These are phyloP conservation scores for Drosophila mayri DNA, from an alignment of 1,140 invertebrate species.

Conservation along the genomic window DNA sequence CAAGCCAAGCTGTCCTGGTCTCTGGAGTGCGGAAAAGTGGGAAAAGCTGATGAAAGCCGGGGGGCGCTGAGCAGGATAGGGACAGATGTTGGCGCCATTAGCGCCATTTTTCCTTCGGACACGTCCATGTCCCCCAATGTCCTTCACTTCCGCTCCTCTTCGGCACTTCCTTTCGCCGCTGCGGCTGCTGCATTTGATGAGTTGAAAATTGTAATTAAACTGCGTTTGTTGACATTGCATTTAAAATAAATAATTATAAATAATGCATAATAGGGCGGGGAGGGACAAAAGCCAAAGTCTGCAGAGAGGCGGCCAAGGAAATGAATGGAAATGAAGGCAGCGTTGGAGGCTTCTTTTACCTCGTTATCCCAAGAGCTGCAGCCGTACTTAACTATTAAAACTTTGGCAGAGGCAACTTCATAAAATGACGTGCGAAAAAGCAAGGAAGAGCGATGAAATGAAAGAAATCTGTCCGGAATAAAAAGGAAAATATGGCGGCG, in stretches of 20 bases:
- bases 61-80: neutral
- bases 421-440: slow-evolving; percentile 72
- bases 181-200: slow-evolving; percentile 77
- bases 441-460: slow-evolving; percentile 53
- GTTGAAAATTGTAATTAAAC: slow-evolving; percentile 83
- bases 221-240: slow-evolving; percentile 82
- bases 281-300: slow-evolving; percentile 42
- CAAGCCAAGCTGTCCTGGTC: slow-evolving; percentile 25
- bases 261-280: slow-evolving; percentile 66
- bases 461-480: slow-evolving; percentile 48
- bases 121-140: slow-evolving; percentile 26
- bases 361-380: slow-evolving; percentile 33
- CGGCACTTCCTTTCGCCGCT: slow-evolving; percentile 2
- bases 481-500: slow-evolving; percentile 33
- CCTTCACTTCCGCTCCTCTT: slow-evolving; percentile 46
- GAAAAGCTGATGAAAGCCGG: slow-evolving; percentile 17
- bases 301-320: slow-evolving; percentile 34
- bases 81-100: slow-evolving; percentile 64
- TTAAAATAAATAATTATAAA: slow-evolving; percentile 80
- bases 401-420: slow-evolving; percentile 63
- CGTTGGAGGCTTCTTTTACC: neutral
- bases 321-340: slow-evolving; percentile 69
- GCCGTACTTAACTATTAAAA: slow-evolving; percentile 73
- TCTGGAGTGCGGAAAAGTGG: slow-evolving; percentile 24
- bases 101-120: slow-evolving; percentile 61